Evolutionary conservation across 2,888 invertebrate species (phyloP), one percentile per base, ranked within the genome.

Genomic region (Neoitamus cyanurus): DNA sequence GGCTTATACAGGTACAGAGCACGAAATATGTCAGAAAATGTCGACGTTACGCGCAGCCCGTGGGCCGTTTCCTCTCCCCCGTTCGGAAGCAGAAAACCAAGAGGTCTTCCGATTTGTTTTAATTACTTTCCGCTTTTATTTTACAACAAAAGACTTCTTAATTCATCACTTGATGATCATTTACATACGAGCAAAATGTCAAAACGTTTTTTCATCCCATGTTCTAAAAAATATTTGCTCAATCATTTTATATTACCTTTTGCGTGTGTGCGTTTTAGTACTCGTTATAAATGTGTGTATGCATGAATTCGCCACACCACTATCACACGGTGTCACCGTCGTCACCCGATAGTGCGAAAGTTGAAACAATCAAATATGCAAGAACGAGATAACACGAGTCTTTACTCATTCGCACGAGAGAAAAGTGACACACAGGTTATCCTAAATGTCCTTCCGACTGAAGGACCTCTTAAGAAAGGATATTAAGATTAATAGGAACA

Each of bases 221-320:
- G 78, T 78, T 48, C 78, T 78, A 78, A 78, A 78, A 78, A 78
- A 58, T 78, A 78, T 78, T 78, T 78, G 78, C 78, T 78, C 48
- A 78, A 78, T 78, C 78, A 78, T 78, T 78, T 78, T 30, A 78
- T 31, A 78, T 36, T 58, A 77, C 42, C 31, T 58, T 0, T n/a
- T 28, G 20, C 7, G n/a, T 58, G 48, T 25, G 31, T 78, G 48
- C 31, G 48, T 48, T 78, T 58, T 58, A 58, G 78, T 78, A 78
- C 78, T 48, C 20, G 25, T 58, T 30, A 58, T 58, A 78, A 48
- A 31, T 15, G 20, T 48, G 15, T 28, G 46, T 5, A 25, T n/a
- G 78, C n/a, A 31, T 78, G 31, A 48, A 78, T 75, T 75, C 28
- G 75, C 75, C 28, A 42, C 25, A 25, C 28, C 73, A 75, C 73